Evolutionary conservation across 1,140 invertebrate genomes (phyloP).

Genomic region (Adoxophyes honmai): DNA sequence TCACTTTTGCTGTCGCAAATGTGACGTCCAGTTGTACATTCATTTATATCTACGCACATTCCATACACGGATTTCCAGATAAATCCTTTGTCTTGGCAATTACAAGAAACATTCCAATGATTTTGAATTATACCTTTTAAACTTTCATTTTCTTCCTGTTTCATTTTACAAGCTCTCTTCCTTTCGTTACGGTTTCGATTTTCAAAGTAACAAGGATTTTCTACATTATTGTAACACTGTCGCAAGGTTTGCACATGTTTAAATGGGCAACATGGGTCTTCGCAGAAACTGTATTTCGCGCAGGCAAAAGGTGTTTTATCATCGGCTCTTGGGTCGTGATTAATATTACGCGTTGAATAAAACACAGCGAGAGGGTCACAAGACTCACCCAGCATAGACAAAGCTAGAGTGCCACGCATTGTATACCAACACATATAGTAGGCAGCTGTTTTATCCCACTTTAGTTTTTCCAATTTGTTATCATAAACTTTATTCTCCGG

Average conservation of each 20-base stretch:
- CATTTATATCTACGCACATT: constrained; percentile 81
- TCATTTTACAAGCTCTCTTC: constrained; percentile 57
- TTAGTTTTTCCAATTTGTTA: constrained; percentile 77
- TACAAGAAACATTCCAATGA: constrained; percentile 80
- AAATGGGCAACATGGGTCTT: constrained; percentile 80
- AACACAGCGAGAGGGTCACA: constrained; percentile 81
- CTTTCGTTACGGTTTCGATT: constrained; percentile 14
- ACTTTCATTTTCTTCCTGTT: constrained; percentile 72
- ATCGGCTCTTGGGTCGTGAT: constrained; percentile 77
- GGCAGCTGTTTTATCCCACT: constrained; percentile 79
- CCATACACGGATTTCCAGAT: constrained; percentile 79
- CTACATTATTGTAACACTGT: constrained; percentile 23
- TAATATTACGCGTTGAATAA: constrained; percentile 51
- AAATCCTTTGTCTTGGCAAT: constrained; percentile 73
- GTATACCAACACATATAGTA: constrained; percentile 84
- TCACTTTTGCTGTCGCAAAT: constrained; percentile 65
- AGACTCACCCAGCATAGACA: constrained; percentile 74
- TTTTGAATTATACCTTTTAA: constrained; percentile 75
- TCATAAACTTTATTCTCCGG: constrained; percentile 41
- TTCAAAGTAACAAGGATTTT: constrained; percentile 31
- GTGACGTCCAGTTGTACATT: constrained; percentile 71
- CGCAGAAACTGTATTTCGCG: constrained; percentile 82
- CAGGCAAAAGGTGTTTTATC: constrained; percentile 78
- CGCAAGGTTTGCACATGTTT: constrained; percentile 56
- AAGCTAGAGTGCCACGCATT: constrained; percentile 74